A percentile compares a stretch with the other conserved stretches of the same genome.
These are phyloP conservation scores for Drosophila ogumai DNA, from an alignment of 1,140 invertebrate genomes.

Conservation along the genomic window DNA sequence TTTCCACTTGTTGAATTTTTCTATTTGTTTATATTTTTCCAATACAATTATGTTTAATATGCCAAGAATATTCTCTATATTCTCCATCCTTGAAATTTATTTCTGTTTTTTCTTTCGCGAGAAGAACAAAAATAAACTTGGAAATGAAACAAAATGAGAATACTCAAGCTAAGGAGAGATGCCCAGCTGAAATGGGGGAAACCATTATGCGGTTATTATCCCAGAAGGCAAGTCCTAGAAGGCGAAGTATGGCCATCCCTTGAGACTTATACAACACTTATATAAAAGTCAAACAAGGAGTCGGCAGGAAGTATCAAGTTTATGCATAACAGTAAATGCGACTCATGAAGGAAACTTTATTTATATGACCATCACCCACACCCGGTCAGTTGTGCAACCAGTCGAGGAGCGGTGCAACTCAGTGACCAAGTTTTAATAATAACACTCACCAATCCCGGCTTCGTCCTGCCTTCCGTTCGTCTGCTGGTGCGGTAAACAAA, in stretches of 20 bases:
- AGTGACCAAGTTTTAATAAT: slow-evolving; percentile 67
- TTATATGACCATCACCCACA: slow-evolving; percentile 7
- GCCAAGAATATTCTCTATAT: slow-evolving; percentile 23
- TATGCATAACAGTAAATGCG: slow-evolving; percentile 61
- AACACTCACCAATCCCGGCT: slow-evolving; percentile 32
- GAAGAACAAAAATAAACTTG: slow-evolving; percentile 44
- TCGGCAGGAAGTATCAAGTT: slow-evolving; percentile 40
- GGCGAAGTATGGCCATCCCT: neutral
- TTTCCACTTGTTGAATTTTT: neutral
- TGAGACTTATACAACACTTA: slow-evolving; percentile 48
- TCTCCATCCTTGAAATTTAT: slow-evolving; percentile 43
- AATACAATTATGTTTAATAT: slow-evolving; percentile 21
- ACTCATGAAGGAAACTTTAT: slow-evolving; percentile 46
- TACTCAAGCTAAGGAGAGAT: neutral
- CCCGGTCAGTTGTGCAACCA: slow-evolving; percentile 42
- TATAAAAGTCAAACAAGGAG: slow-evolving; percentile 50
- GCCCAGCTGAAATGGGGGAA: slow-evolving; percentile 4
- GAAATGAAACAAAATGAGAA: neutral
- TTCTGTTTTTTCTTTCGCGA: slow-evolving; percentile 3
- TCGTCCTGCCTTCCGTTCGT: slow-evolving; percentile 1
- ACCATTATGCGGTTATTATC: slow-evolving; percentile 7
- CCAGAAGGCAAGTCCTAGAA: slow-evolving; percentile 1
- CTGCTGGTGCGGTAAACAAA: slow-evolving; percentile 68
- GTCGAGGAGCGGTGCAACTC: slow-evolving; percentile 35
- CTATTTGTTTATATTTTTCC: slow-evolving; percentile 9